Percentiles rank a stretch among this genome's conserved stretches.
These are phyloP conservation scores for Thyatira batis DNA, from an alignment of 2,888 invertebrate species.

Conservation along the genomic window DNA sequence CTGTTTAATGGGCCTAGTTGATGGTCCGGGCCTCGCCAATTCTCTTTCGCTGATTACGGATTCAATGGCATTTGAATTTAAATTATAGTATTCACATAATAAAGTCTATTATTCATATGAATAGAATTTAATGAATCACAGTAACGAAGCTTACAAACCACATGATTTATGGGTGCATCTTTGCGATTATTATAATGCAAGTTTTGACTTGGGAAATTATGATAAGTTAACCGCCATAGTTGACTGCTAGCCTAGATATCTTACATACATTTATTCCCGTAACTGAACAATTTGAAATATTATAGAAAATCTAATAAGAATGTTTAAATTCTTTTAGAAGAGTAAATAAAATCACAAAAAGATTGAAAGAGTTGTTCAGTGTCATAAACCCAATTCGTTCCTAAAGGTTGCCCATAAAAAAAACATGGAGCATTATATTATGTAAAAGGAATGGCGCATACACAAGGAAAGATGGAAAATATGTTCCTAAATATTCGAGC, in stretches of 20 bases:
- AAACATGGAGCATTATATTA: neutral
- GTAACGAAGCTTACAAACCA: neutral
- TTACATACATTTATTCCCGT: too few relatives aligned
- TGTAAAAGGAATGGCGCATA: neutral
- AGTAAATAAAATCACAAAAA: too few relatives aligned
- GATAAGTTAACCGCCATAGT: too few relatives aligned
- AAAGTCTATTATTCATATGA: neutral
- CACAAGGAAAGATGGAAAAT: neutral
- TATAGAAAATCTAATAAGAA: too few relatives aligned
- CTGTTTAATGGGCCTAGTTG: slow-evolving; percentile 3
- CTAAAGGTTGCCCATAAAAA: neutral
- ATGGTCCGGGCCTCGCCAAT: neutral
- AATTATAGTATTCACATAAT: neutral
- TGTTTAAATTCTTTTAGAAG: too few relatives aligned
- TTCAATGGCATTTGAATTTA: neutral
- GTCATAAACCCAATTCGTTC: neutral
- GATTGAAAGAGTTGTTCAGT: neutral
- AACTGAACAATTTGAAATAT: too few relatives aligned
- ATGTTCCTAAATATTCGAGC: neutral
- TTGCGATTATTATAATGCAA: neutral
- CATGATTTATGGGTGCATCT: neutral
- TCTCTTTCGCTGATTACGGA: neutral
- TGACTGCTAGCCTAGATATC: too few relatives aligned
- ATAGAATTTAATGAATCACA: neutral
- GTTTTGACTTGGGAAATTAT: too few relatives aligned